These are phyloP conservation scores for Carabus problematicus DNA, from an alignment of 2,888 invertebrate genomes.

Conservation along the genomic window DNA sequence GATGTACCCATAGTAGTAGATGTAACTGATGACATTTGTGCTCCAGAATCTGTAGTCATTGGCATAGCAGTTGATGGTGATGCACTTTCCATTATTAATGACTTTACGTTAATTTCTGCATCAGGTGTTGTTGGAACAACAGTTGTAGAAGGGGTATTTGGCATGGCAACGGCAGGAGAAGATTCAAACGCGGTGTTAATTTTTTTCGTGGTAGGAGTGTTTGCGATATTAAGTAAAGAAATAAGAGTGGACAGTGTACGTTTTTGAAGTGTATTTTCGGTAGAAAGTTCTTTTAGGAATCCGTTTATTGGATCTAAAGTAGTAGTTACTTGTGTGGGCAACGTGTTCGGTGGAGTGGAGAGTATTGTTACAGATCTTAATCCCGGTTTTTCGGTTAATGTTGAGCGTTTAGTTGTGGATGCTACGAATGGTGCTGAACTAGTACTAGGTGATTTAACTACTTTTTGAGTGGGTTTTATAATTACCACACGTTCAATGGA, in stretches of 20 bases:
- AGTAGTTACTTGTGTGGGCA: conserved; percentile 43
- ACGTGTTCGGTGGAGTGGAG: conserved; percentile 22
- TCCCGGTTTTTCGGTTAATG: conserved; percentile 32
- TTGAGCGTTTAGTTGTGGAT: conserved; percentile 36
- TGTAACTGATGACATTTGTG: conserved; percentile 40
- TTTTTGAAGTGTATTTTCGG: conserved; percentile 54
- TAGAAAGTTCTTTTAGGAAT: conserved; percentile 52
- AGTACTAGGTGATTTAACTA: conserved; percentile 48
- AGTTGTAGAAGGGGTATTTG: conserved; percentile 49
- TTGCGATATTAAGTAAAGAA: conserved; percentile 58
- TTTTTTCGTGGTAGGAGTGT: conserved; percentile 43
- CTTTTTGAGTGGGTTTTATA: conserved; percentile 49
- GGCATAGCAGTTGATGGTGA: conserved; percentile 46
- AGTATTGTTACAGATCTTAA: conserved; percentile 31
- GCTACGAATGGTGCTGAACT: conserved; percentile 28
- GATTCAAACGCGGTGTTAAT: conserved; percentile 18
- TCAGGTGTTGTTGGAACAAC: conserved; percentile 29
- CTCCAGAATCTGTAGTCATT: conserved; percentile 29
- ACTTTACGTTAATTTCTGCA: neutral
- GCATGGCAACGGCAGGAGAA: conserved; percentile 54
- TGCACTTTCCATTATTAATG: conserved; percentile 17
- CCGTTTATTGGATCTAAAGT: conserved; percentile 51
- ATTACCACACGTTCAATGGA: conserved; percentile 45
- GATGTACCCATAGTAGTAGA: conserved; percentile 41
- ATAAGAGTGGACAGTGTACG: conserved; percentile 55